These are phyloP conservation scores for Eubasilissa splendida DNA, from an alignment of 2,888 invertebrate genomes.

Conservation along the genomic window DNA sequence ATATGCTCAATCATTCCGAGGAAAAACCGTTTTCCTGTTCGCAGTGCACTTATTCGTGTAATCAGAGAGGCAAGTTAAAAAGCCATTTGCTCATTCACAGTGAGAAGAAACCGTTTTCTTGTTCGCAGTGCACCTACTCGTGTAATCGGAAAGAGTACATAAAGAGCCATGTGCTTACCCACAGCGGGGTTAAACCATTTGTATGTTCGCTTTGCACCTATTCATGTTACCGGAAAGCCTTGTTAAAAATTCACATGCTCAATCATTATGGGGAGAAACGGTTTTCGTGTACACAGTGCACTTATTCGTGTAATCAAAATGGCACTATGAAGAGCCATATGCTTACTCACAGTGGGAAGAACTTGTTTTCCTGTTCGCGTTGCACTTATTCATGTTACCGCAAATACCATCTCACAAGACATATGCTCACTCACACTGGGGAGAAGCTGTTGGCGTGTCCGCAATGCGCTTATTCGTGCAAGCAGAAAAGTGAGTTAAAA, in stretches of 20 bases:
- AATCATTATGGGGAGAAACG: neutral
- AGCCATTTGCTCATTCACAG: too few relatives aligned
- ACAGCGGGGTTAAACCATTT: conserved; percentile 4
- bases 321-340: neutral
- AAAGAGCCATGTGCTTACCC: neutral
- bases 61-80: too few relatives aligned
- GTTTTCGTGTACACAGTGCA: too few relatives aligned
- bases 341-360: neutral
- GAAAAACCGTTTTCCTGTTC: neutral
- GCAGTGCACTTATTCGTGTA: too few relatives aligned
- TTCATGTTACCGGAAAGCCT: neutral
- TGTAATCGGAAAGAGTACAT: neutral
- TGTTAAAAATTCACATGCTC: neutral
- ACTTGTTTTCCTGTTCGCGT: neutral
- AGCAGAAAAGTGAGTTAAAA: neutral
- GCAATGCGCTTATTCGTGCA: too few relatives aligned
- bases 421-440: conserved; percentile 1
- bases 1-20: neutral
- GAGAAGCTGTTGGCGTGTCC: neutral
- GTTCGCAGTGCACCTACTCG: neutral
- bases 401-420: neutral
- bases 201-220: neutral
- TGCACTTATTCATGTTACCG: neutral
- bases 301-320: too few relatives aligned
- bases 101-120: too few relatives aligned